Evolutionary conservation across 2,888 invertebrate species (phyloP).

Genomic region (Gastrophysa polygoni): DNA sequence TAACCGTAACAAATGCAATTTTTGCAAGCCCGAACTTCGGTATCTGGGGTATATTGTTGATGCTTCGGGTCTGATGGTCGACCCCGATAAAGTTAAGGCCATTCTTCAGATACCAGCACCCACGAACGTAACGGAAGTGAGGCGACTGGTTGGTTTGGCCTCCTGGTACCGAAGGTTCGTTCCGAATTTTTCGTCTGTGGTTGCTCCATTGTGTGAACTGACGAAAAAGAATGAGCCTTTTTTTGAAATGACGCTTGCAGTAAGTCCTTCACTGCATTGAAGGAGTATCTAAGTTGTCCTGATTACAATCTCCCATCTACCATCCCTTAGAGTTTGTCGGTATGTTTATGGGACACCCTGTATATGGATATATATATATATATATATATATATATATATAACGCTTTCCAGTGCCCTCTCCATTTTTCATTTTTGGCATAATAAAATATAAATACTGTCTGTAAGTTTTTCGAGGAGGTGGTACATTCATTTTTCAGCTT

Average conservation of each 20-base stretch:
- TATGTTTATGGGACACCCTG: no score
- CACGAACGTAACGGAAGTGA: constrained; percentile 9
- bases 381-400: no score
- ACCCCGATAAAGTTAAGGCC: constrained; percentile 23
- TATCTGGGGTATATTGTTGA: constrained; percentile 29
- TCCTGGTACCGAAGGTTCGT: constrained; percentile 10
- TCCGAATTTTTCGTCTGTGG: no score
- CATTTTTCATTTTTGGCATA: no score
- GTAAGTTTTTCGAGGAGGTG: no score
- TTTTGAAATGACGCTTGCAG: constrained; percentile 11
- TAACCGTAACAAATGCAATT: constrained; percentile 19
- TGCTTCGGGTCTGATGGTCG: constrained; percentile 17
- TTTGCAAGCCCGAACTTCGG: constrained; percentile 19
- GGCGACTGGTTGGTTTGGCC: neutral
- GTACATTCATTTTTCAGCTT: no score
- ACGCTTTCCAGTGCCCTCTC: no score
- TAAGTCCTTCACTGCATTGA: constrained; percentile 20
- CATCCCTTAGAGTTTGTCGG: no score
- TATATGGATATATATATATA: no score
- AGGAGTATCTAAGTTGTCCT: constrained; percentile 18
- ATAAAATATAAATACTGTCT: no score
- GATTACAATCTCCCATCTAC: constrained; percentile 21
- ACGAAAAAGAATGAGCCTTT: constrained; percentile 12
- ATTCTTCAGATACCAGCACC: constrained; percentile 10
- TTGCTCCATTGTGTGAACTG: constrained; percentile 3